Conservation (phyloP, 2,113 vertebrate species). For the Mus spicilegus region DNA sequence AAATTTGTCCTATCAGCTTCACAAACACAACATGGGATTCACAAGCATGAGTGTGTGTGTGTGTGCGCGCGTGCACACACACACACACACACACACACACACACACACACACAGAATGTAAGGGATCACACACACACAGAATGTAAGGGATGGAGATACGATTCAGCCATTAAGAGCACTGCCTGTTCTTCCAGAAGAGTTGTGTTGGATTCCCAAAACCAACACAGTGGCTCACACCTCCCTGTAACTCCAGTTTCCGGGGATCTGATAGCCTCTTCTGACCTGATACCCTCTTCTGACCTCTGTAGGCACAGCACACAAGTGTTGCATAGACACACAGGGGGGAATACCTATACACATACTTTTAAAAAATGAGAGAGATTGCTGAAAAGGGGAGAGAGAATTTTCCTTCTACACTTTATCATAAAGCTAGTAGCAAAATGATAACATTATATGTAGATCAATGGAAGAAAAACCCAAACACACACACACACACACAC, state of each 20-base stretch:
- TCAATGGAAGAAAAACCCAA: background rate
- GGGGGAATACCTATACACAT: background rate
- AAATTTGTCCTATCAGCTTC: background rate
- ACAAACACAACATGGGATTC: background rate
- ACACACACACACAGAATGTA: background rate
- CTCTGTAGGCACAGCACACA: background rate
- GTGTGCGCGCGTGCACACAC: no score
- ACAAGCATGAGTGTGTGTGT: background rate
- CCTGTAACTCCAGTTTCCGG: background rate
- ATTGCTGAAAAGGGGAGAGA: background rate
- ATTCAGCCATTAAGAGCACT: background rate
- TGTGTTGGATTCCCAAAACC: background rate
- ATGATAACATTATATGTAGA: background rate
- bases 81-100: background rate
- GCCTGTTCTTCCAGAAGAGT: background rate
- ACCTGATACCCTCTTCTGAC: background rate
- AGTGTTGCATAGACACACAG: background rate
- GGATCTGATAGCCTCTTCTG: background rate
- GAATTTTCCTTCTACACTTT: background rate
- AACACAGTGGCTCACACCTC: background rate
- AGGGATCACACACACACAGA: background rate
- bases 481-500: background rate
- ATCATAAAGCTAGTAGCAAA: conserved; percentile 40
- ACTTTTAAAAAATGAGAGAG: background rate
- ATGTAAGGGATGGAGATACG: background rate